Evolutionary conservation across 2,113 vertebrate genomes (phyloP).

Genomic region (human): GRCh38 chr4:45137501-45138000

Average conservation of each 20-base stretch:
- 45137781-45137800: neutral
- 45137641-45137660: rapidly evolving
- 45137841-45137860: neutral
- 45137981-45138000: neutral
- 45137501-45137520: neutral
- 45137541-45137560: neutral
- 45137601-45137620: neutral
- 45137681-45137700: neutral
- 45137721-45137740: rapidly evolving
- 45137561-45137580: neutral
- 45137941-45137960: neutral
- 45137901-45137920: neutral
- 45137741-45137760: neutral
- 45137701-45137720: neutral
- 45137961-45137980: neutral
- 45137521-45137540: neutral
- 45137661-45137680: neutral
- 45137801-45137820: neutral
- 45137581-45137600: neutral
- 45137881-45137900: neutral
- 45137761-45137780: neutral
- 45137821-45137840: neutral
- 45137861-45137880: neutral
- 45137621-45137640: neutral
- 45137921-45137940: neutral